Evolutionary conservation across 92 coral and sea anemone species (phyloP).

Genomic region (Epizoanthus stellaris): DNA sequence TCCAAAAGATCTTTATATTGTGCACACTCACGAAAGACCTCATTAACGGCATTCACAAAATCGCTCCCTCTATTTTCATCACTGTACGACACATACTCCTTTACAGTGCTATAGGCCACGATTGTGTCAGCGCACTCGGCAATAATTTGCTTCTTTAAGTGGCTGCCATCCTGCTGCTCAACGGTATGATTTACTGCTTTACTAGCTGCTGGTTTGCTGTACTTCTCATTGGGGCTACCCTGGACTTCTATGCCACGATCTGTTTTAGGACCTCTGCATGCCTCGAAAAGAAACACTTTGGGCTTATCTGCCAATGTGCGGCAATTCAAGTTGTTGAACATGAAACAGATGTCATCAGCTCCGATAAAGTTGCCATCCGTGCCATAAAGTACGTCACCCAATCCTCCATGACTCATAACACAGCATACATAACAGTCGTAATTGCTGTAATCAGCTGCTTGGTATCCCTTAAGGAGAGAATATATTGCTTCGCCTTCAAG

Average conservation of each 20-base stretch:
- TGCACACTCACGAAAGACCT: slow-evolving; percentile 66
- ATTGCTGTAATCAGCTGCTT: slow-evolving; percentile 41
- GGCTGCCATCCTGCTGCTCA: neutral
- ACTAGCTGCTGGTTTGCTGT: neutral
- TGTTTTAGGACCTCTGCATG: slow-evolving; percentile 69
- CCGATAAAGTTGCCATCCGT: slow-evolving; percentile 60
- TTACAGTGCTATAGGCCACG: slow-evolving; percentile 71
- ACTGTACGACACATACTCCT: slow-evolving; percentile 67
- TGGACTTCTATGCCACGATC: slow-evolving; percentile 56
- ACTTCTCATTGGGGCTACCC: slow-evolving; percentile 41
- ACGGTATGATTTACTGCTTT: neutral
- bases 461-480: slow-evolving; percentile 18
- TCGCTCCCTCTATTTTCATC: slow-evolving; percentile 71
- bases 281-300: slow-evolving; percentile 78
- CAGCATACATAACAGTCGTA: slow-evolving; percentile 77
- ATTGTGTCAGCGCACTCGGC: slow-evolving; percentile 73
- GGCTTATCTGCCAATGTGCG: slow-evolving; percentile 70
- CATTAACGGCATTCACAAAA: slow-evolving; percentile 67
- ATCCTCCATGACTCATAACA: slow-evolving; percentile 89
- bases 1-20: slow-evolving; percentile 69
- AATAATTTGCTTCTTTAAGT: neutral
- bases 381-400: slow-evolving; percentile 54
- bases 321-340: slow-evolving; percentile 59
- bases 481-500: slow-evolving; percentile 24
- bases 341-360: slow-evolving; percentile 11